Conservation (phyloP, 1,140 invertebrate genomes). For the Agrilus planipennis region DNA sequence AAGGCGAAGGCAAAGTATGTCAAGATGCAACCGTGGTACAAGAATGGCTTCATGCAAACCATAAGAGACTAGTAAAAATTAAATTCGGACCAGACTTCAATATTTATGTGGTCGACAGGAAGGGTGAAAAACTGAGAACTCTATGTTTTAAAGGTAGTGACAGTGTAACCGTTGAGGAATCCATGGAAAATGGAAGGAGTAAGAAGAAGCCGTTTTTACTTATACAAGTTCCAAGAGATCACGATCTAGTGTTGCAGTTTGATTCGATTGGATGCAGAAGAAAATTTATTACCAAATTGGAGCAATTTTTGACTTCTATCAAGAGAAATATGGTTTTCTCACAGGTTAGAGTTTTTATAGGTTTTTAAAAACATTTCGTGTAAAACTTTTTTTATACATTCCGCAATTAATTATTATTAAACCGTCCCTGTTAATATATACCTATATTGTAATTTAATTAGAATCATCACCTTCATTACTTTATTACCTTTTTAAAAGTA, state of each 20-base stretch:
- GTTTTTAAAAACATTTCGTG: not conserved
- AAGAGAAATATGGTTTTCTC: slow-evolving; percentile 67
- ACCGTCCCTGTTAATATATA: too few relatives aligned
- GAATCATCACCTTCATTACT: too few relatives aligned
- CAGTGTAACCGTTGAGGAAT: slow-evolving; percentile 71
- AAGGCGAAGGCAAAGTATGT: slow-evolving; percentile 48
- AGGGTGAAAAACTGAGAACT: slow-evolving; percentile 77
- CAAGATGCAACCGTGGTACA: slow-evolving; percentile 89
- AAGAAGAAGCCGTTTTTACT: slow-evolving; percentile 79
- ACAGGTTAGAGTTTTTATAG: slow-evolving; percentile 36
- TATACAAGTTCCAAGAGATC: slow-evolving; percentile 79
- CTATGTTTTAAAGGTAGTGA: slow-evolving; percentile 66
- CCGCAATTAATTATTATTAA: slow-evolving; percentile 4
- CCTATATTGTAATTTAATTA: too few relatives aligned
- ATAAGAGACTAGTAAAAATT: slow-evolving; percentile 81
- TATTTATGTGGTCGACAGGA: slow-evolving; percentile 74
- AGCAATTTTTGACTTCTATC: slow-evolving; percentile 67
- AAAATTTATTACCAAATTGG: slow-evolving; percentile 85
- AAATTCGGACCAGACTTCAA: slow-evolving; percentile 76
- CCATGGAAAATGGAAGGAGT: slow-evolving; percentile 57
- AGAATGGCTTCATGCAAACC: slow-evolving; percentile 91
- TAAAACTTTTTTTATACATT: too few relatives aligned
- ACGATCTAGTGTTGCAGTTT: slow-evolving; percentile 93
- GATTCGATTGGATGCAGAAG: slow-evolving; percentile 66
- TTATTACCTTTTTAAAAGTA: too few relatives aligned